phyloP scores from a whole-genome alignment of 2,797 vertebrate genomes.

The Crocodylus rhombifer region DNA sequence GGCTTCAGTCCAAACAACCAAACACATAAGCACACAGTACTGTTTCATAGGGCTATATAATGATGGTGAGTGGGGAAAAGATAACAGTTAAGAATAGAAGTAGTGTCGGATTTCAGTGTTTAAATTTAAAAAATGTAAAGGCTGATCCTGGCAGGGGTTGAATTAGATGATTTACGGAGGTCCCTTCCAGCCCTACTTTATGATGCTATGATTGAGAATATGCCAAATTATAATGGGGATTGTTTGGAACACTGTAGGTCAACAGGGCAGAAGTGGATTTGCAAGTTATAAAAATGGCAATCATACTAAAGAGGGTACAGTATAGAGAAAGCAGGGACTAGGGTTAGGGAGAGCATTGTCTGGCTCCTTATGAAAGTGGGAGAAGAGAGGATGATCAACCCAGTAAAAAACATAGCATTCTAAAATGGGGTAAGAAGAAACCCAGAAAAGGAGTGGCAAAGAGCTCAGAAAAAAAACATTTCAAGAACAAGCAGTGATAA shows the following conservation, averaged over 20 bases:
- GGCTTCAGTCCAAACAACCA: neutral
- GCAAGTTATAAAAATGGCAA: neutral
- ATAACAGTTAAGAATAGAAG: constrained; percentile 5
- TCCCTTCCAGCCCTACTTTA: too few species aligned
- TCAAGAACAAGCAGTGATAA: neutral
- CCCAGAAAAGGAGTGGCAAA: neutral
- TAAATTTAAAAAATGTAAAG: neutral
- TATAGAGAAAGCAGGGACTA: neutral
- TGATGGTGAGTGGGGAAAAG: neutral
- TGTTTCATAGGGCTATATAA: neutral
- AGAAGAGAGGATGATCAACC: constrained; percentile 2
- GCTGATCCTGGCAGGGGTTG: too few species aligned
- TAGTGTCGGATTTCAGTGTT: constrained; percentile 6
- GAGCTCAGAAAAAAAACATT: constrained; percentile 2
- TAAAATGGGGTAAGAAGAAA: neutral
- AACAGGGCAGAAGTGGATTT: neutral
- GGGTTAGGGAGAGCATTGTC: constrained; percentile 33
- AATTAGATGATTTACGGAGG: too few species aligned
- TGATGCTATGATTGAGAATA: too few species aligned
- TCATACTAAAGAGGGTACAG: neutral
- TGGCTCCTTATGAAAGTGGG: neutral
- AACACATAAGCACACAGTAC: neutral
- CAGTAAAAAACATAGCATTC: neutral
- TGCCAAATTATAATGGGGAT: neutral
- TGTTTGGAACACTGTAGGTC: neutral